A percentile compares a stretch with the other conserved stretches of the same genome.
These are phyloP conservation scores for Pseudococcus jackbeardsleyi DNA, from an alignment of 2,888 invertebrate genomes.

Conservation along the genomic window DNA sequence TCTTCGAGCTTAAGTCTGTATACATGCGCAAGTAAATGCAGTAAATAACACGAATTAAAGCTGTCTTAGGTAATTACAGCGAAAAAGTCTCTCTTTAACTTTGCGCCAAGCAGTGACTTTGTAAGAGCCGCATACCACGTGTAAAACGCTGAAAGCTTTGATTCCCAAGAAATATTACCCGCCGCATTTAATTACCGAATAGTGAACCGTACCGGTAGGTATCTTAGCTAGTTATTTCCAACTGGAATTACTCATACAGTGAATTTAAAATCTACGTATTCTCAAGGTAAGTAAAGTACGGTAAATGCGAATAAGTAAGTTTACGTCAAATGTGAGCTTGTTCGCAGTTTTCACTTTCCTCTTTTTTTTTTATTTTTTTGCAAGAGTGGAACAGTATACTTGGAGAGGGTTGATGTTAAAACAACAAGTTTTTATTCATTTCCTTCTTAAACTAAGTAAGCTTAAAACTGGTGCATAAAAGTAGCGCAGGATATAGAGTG, in stretches of 20 bases:
- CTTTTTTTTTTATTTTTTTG: not conserved
- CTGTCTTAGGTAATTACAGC: slow-evolving; percentile 26
- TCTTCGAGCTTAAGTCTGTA: not conserved
- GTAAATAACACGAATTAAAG: slow-evolving; percentile 44
- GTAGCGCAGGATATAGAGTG: not conserved
- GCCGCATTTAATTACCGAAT: slow-evolving; percentile 27
- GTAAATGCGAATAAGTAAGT: not conserved
- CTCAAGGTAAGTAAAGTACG: not conserved
- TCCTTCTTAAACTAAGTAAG: not conserved
- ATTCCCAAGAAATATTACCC: slow-evolving; percentile 31
- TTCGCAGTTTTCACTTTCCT: not conserved
- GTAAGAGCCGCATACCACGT: not conserved
- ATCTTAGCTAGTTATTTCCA: not conserved
- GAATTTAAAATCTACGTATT: not conserved
- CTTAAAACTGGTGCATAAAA: not conserved
- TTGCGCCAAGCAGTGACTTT: not conserved
- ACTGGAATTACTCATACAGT: not conserved
- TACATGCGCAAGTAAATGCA: slow-evolving; percentile 6
- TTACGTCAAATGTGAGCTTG: not conserved
- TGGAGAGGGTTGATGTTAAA: not conserved
- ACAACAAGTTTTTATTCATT: slow-evolving; percentile 2
- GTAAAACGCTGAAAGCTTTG: slow-evolving; percentile 32
- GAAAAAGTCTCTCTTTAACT: not conserved
- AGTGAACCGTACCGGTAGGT: not conserved
- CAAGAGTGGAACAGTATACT: not conserved